Evolutionary conservation across 2,113 vertebrate genomes (phyloP).

Genomic region (Oryzias javanicus): DNA sequence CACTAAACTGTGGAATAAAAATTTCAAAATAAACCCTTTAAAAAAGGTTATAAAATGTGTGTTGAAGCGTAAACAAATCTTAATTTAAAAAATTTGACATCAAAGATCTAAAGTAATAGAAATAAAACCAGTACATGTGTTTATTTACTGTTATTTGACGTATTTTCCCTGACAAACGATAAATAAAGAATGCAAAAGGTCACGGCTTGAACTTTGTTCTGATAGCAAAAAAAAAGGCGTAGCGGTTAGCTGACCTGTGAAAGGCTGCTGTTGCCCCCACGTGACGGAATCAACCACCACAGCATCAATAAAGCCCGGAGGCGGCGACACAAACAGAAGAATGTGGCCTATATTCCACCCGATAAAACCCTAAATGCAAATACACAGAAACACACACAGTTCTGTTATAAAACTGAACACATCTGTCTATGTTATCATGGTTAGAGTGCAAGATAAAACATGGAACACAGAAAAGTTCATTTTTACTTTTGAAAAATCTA

Average conservation of each 20-base stretch:
- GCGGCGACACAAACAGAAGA: conserved; percentile 28
- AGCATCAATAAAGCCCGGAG: conserved; percentile 43
- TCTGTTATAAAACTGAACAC: background rate
- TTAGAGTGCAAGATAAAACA: no score
- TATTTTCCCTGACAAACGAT: background rate
- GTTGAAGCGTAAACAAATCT: no score
- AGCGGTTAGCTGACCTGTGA: conserved; percentile 27
- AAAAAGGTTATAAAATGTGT: no score
- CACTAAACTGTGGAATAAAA: no score
- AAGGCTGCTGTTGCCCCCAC: conserved; percentile 25
- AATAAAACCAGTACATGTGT: background rate
- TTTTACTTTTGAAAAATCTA: background rate
- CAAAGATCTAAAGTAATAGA: background rate
- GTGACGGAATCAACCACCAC: conserved; percentile 4
- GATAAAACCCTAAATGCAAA: background rate
- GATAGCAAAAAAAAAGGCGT: conserved; percentile 23
- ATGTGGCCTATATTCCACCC: conserved; percentile 42
- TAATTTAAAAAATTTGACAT: background rate
- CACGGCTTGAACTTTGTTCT: background rate
- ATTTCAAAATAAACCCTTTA: no score
- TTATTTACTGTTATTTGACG: background rate
- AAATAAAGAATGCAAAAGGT: conserved; percentile 13
- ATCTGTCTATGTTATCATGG: no score
- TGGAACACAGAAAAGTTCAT: no score
- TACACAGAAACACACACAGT: background rate